Evolutionary conservation across 2,113 vertebrate genomes (phyloP), one percentile per base, ranked within the genome.

Genomic region (Elachura formosa): DNA sequence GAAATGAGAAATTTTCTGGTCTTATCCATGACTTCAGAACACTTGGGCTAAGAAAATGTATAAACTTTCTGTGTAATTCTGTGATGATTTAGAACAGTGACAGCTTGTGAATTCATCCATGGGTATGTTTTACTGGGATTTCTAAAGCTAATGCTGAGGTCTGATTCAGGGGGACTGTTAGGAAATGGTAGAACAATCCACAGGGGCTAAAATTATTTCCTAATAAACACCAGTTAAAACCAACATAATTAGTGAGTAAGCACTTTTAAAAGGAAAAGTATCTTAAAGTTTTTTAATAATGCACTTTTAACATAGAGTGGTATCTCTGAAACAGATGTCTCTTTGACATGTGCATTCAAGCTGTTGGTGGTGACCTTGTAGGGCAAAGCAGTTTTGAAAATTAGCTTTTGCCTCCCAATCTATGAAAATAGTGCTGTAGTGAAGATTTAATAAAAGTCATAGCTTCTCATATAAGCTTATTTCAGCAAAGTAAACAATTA

Each of bases 401-500:
- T 98, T 79, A 97, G 96, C 91, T 97, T 98, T 98, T 97, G 96
- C 96, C 95, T 98, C 94, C 89, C 96, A 97, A 97, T 97, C 97
- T 98, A 97, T 97, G 97, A 97, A 98, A 98, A 98, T 97, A 97
- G 94, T 97, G 97, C 97, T 98, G 97, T 72, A 96, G 93, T 91
- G 95, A 98, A 98, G 96, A 98, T 97, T 98, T 97, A 94, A 96
- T 97, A 98, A 97, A 97, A 98, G 93, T 95, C 94, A 90, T 87
- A 93, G 90, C 91, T 96, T 94, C 96, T 96, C 90, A 77, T 83
- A 97, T 94, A 96, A 96, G 97, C 97, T 98, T 98, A 97, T 98
- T 98, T 98, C 97, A 98, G 98, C 98, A 98, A 97, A 97, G 97
- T 97, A 98, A 98, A 98, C 97, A 98, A 98, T 98, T 98, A 98